phyloP scores from a whole-genome alignment of 1,140 invertebrate genomes.

The Macrosteles quadrilineatus region DNA sequence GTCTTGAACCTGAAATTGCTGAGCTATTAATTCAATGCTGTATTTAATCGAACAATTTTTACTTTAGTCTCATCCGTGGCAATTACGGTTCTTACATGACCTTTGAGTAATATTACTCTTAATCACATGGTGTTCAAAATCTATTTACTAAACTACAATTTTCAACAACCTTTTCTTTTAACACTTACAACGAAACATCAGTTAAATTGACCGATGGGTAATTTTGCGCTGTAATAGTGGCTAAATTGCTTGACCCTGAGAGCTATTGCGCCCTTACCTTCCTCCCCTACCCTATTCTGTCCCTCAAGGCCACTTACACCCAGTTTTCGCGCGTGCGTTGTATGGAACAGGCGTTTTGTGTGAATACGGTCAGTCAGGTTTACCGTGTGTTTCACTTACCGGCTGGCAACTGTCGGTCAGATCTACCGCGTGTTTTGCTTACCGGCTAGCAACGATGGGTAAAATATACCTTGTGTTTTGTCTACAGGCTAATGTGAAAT shows the following conservation, averaged over 20 bases:
- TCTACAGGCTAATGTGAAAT: background rate
- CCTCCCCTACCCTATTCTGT: background rate
- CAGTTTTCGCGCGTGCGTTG: background rate
- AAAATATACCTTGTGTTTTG: background rate
- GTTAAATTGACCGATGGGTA: background rate
- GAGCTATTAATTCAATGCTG: too few species aligned
- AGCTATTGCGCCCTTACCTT: background rate
- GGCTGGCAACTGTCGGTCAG: background rate
- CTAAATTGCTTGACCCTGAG: background rate
- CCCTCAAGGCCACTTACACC: background rate
- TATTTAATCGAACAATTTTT: background rate
- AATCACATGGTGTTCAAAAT: background rate
- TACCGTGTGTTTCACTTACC: too few species aligned
- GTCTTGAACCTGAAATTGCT: slow-evolving; percentile 28
- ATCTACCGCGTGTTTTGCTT: background rate
- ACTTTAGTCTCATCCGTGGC: background rate
- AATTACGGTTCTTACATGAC: too few species aligned
- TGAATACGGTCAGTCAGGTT: too few species aligned
- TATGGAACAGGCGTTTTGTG: background rate
- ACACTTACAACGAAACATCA: background rate
- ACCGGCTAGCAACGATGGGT: background rate
- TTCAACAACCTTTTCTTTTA: background rate
- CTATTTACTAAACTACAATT: background rate
- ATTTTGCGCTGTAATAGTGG: background rate
- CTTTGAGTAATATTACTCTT: too few species aligned